Evolutionary conservation across 2,797 vertebrate genomes (phyloP), one percentile per base, ranked within the genome.

Genomic region (Sebastes steindachneri): DNA sequence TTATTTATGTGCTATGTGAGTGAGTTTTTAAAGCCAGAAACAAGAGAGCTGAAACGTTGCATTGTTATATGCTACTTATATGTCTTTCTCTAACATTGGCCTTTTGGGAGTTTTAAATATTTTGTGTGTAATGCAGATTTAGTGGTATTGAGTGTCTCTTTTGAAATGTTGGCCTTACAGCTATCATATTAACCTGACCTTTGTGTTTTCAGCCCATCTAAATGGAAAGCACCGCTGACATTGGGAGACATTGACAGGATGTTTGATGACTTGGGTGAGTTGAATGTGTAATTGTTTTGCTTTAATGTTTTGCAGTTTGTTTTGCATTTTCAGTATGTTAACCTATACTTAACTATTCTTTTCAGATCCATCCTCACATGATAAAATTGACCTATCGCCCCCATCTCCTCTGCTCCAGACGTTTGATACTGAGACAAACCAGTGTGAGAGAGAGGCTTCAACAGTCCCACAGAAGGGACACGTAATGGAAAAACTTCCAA

Each of bases 201-300:
- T 35, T 81, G 5, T 79, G 11, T 88, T 91, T 92, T 74, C 66
- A 96, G 96, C 66, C 5, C 60, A 25, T 7, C 53, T 23, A 65
- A 80, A 41, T 90, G 77, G 85, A 1, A 28, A 66, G 77, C 3
- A 67, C 45, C 31, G 0, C 15, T 81, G 65, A 83, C 72, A 79
- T 4, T 93, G n/a, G 75, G 26, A 60, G 92, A 94, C 28, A 58
- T 95, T 48, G 95, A 95, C 45, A 84, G 25, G 48, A 84, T 94
- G 28, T 96, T 96, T 84, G 94, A 95, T 83, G 93, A 94, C 73
- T 37, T 95, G n/a, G 94, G 95, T 96, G 72, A 90, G 89, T 86
- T 75, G 12, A 57, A 41, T 73, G 4, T 70, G 26, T 51, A 12
- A 19, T 75, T 65, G 0, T 37, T 11, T 25, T 68, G 2, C 14